Evolutionary conservation across 2,888 invertebrate species (phyloP).

Genomic region (Lasioglossum figueresi): DNA sequence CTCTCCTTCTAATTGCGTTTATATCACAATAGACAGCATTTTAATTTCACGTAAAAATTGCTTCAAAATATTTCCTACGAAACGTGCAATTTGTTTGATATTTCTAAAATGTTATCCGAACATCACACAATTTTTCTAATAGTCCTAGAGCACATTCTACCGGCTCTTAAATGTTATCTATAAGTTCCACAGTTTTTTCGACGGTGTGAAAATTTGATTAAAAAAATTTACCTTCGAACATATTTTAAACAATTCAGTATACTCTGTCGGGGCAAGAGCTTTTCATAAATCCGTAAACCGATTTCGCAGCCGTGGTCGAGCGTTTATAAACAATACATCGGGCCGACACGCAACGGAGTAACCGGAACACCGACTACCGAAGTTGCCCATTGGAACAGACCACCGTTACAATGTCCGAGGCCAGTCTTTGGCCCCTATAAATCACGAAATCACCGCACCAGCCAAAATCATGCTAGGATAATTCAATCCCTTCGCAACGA

Average conservation of each 20-base stretch:
- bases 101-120: neutral
- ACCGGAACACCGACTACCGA: neutral
- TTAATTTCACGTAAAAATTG: neutral
- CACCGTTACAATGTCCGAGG: conserved; percentile 13
- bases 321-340: conserved; percentile 11
- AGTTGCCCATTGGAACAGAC: conserved; percentile 15
- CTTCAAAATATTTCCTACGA: neutral
- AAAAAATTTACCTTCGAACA: neutral
- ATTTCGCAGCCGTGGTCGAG: neutral
- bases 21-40: neutral
- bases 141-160: neutral
- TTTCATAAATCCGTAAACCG: conserved; percentile 6
- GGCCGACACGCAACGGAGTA: neutral
- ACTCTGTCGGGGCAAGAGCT: neutral
- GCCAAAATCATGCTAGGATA: conserved; percentile 16
- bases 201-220: neutral
- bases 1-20: neutral
- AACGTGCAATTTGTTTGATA: neutral
- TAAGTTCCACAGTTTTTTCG: neutral
- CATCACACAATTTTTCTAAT: neutral
- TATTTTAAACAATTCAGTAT: neutral
- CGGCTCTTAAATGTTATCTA: neutral
- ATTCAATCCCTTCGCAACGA: conserved; percentile 3
- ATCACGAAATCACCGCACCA: conserved; percentile 30
- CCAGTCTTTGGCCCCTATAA: conserved; percentile 13